Conservation (phyloP, 2,888 invertebrate genomes). For the Andrena dorsata region DNA sequence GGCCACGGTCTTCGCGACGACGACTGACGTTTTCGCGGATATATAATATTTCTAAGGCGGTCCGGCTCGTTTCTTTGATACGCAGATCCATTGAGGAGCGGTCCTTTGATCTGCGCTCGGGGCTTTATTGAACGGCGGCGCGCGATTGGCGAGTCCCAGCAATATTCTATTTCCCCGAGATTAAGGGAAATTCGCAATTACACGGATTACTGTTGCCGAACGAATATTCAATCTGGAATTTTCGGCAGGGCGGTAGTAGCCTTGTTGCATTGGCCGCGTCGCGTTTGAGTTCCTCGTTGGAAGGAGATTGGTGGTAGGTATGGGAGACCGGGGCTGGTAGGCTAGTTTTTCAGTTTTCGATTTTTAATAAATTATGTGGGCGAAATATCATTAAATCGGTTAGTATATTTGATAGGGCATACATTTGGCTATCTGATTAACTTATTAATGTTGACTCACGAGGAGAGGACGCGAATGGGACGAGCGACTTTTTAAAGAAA, state of each 20-base stretch:
- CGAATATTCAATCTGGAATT: constrained; percentile 60
- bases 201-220: constrained; percentile 62
- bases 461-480: too few relatives aligned
- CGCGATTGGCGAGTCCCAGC: constrained; percentile 76
- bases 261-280: not conserved
- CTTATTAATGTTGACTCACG: too few relatives aligned
- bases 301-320: too few relatives aligned
- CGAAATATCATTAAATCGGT: too few relatives aligned
- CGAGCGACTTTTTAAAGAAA: too few relatives aligned
- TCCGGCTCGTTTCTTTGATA: constrained; percentile 50
- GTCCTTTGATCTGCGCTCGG: constrained; percentile 78
- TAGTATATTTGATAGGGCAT: too few relatives aligned
- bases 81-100: constrained; percentile 61
- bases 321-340: too few relatives aligned
- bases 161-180: constrained; percentile 73
- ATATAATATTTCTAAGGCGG: constrained; percentile 70
- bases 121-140: constrained; percentile 75
- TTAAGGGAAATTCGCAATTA: constrained; percentile 82
- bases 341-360: too few relatives aligned
- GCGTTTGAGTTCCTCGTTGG: too few relatives aligned
- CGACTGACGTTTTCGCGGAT: constrained; percentile 64
- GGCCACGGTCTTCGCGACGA: constrained; percentile 50
- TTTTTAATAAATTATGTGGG: too few relatives aligned
- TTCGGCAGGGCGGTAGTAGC: constrained; percentile 14
- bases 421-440: too few relatives aligned